Base-by-base conservation (phyloP, 2,113 vertebrate species). In the Arvicanthis niloticus region DNA sequence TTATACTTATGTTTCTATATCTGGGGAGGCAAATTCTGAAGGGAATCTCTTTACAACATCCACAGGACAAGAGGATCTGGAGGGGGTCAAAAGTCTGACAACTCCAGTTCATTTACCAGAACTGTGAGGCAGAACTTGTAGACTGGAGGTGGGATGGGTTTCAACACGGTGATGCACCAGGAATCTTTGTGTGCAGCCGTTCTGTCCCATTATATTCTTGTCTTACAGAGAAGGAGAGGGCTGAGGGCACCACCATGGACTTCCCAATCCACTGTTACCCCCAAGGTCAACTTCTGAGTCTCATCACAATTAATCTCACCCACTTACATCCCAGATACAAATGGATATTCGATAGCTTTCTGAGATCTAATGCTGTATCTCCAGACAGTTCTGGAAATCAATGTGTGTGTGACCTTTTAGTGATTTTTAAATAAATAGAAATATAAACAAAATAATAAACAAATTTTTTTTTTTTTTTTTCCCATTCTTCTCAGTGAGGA, bases 1-100 rank as follows among this genome's bases (percentile, higher is more conserved):
- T 98, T 88, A 91, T 60, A 93, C 81, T 75, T 80, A 2, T 3
- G 48, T 37, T 34, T 81, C 58, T 92, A 7, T 70, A 21, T 51
- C 1, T 62, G 40, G 56, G n/a, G 29, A 65, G 11, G 7, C 6
- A 58, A 31, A 9, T 7, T 8, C n/a, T 19, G 58, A 90, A 65
- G 21, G 1, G 17, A 48, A 62, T 60, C 77, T 85, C 89, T 77
- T 76, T 51, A 29, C 12, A 51, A 16, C 58, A 16, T 72, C 72
- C 22, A 0, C 0, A 0, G 1, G 31, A 16, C 48, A 3, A 1
- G n/a, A 22, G 70, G 45, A 34, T 12, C 67, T 53, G 37, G 16
- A 21, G 81, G 60, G 21, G 26, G 15, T 21, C 21, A 10, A 19
- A 72, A 29, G 40, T n/a, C 40, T 40, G 21, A 0, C 0, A 10